phyloP scores from a whole-genome alignment of 2,888 invertebrate genomes.

The Tridacna gigas region DNA sequence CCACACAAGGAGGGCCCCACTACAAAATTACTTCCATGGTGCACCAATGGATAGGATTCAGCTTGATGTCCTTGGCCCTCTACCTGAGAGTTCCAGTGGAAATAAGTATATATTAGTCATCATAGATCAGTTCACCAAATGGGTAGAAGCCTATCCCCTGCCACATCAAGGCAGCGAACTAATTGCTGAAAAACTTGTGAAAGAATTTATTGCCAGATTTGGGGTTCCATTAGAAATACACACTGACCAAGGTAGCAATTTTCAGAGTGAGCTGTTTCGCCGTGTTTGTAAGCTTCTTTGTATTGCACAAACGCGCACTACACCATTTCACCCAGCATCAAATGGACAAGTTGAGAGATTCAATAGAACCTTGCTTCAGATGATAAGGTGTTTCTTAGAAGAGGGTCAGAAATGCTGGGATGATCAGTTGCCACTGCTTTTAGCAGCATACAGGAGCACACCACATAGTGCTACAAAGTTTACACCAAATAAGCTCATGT shows the following conservation, averaged over 20 bases:
- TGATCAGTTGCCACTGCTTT: slow-evolving; percentile 43
- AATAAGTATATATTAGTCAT: slow-evolving; percentile 50
- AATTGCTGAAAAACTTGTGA: slow-evolving; percentile 32
- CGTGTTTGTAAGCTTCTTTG: slow-evolving; percentile 47
- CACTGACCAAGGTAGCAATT: slow-evolving; percentile 48
- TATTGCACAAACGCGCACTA: slow-evolving; percentile 50
- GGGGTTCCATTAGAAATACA: slow-evolving; percentile 49
- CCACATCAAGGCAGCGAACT: slow-evolving; percentile 37
- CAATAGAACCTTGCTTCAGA: slow-evolving; percentile 47
- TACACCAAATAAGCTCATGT: slow-evolving; percentile 54
- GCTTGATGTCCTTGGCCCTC: slow-evolving; percentile 46
- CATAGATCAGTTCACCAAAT: slow-evolving; percentile 48
- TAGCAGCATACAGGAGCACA: slow-evolving; percentile 58
- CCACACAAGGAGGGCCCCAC: slow-evolving; percentile 5
- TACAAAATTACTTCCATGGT: slow-evolving; percentile 30
- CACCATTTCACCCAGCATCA: slow-evolving; percentile 44
- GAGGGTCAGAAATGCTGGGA: slow-evolving; percentile 50
- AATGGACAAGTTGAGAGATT: slow-evolving; percentile 57
- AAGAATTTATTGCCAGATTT: slow-evolving; percentile 35
- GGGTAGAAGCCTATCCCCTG: slow-evolving; percentile 42
- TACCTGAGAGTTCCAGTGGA: slow-evolving; percentile 30
- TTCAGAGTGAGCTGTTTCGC: slow-evolving; percentile 44
- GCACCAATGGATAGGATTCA: slow-evolving; percentile 42
- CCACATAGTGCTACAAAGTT: slow-evolving; percentile 40
- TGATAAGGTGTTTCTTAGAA: slow-evolving; percentile 38